A percentile compares a stretch with the other conserved stretches of the same genome.
These are phyloP conservation scores for Neodon shergylaensis DNA, from an alignment of 2,113 vertebrate species.

Conservation along the genomic window DNA sequence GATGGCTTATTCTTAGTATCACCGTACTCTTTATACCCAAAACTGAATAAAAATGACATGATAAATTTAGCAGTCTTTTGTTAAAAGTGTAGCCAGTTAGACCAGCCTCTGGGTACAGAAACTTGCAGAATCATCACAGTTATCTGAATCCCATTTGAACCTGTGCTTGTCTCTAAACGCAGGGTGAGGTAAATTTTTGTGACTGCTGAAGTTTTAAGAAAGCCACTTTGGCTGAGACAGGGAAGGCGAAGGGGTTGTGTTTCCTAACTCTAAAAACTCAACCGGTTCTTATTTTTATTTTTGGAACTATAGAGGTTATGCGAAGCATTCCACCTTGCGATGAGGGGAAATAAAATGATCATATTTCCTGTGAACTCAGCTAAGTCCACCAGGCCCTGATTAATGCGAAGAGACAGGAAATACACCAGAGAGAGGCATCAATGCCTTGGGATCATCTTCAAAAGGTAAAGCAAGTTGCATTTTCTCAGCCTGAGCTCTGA, in stretches of 20 bases:
- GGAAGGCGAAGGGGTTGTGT: not conserved
- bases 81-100: not conserved
- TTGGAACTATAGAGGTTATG: not conserved
- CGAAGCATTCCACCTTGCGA: not conserved
- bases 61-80: not conserved
- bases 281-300: constrained; percentile 9
- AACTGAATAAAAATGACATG: not conserved
- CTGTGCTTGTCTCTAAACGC: constrained; percentile 14
- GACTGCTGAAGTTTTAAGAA: constrained; percentile 20
- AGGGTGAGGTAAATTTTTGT: not conserved
- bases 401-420: constrained; percentile 58
- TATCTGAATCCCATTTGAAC: constrained; percentile 9
- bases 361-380: constrained; percentile 51
- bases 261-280: not conserved
- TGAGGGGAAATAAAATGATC: not conserved
- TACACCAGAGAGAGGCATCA: not conserved
- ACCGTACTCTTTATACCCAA: not conserved
- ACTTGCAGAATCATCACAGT: not conserved
- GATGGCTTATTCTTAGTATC: not conserved
- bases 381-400: not conserved
- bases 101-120: not conserved
- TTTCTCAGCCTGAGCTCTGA: not conserved
- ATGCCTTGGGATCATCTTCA: not conserved
- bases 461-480: not conserved
- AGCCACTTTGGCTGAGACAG: not conserved